Percentiles rank a stretch among this genome's conserved stretches.
Conservation (phyloP, 2,113 vertebrate genomes). For the Perccottus glenii region DNA sequence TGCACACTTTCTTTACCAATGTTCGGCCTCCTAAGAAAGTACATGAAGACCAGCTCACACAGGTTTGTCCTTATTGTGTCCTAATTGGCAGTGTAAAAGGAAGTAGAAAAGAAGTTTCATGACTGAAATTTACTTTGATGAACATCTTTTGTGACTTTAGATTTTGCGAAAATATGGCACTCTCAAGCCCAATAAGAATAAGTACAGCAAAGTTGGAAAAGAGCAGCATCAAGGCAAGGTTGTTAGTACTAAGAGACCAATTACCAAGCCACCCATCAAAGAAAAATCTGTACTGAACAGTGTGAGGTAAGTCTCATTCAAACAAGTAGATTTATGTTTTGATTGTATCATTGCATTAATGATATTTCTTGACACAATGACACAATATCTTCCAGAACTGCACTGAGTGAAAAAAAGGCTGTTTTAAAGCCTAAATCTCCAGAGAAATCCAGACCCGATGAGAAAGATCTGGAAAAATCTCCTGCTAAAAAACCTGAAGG, state of each 20-base stretch:
- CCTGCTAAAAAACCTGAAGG: slow-evolving; percentile 96
- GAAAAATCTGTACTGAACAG: slow-evolving; percentile 93
- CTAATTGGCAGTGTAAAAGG: neutral
- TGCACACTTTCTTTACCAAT: slow-evolving; percentile 94
- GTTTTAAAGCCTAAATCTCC: slow-evolving; percentile 95
- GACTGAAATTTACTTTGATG: neutral
- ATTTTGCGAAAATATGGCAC: slow-evolving; percentile 94
- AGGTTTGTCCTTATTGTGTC: slow-evolving; percentile 77
- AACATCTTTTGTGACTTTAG: slow-evolving; percentile 65
- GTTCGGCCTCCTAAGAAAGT: slow-evolving; percentile 94
- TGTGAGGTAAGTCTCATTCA: slow-evolving; percentile 82
- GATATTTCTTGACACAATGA: neutral
- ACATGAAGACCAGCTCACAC: slow-evolving; percentile 95
- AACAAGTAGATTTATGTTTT: neutral
- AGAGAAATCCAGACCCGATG: slow-evolving; percentile 93
- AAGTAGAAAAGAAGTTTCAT: neutral
- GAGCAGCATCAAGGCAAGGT: slow-evolving; percentile 96
- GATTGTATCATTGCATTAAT: neutral
- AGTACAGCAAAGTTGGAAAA: slow-evolving; percentile 93
- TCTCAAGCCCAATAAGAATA: slow-evolving; percentile 93
- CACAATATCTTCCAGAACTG: slow-evolving; percentile 80
- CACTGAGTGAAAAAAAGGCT: slow-evolving; percentile 95
- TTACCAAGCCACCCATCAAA: slow-evolving; percentile 91
- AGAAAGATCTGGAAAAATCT: slow-evolving; percentile 95
- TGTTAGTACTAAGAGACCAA: slow-evolving; percentile 93